Percentiles rank a stretch among this genome's conserved stretches.
Conservation (phyloP, 2,888 invertebrate species). For the Cenopis cana region DNA sequence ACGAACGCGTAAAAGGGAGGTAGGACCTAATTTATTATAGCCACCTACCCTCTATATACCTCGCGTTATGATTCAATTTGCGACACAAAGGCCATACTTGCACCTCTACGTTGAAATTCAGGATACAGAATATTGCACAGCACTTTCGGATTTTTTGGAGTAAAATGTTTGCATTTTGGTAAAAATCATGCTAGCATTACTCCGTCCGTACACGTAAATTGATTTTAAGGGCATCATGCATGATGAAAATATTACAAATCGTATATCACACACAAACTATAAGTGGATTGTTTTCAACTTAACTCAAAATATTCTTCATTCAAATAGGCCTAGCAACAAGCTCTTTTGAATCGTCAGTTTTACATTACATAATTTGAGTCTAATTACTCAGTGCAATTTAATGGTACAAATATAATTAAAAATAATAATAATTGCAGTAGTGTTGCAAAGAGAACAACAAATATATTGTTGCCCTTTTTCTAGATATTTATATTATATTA, state of each 20-base stretch:
- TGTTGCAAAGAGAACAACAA: too few relatives aligned
- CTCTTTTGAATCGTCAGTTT: too few relatives aligned
- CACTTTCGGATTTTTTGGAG: slow-evolving; percentile 15
- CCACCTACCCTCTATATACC: slow-evolving; percentile 63
- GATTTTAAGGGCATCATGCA: not conserved
- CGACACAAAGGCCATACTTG: slow-evolving; percentile 58
- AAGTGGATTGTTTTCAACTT: too few relatives aligned
- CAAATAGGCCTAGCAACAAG: too few relatives aligned
- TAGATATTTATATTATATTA: not conserved
- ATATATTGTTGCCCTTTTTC: not conserved
- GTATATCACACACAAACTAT: too few relatives aligned
- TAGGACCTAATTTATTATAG: slow-evolving; percentile 66
- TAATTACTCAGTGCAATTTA: too few relatives aligned
- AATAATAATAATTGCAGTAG: too few relatives aligned
- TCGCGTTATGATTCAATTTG: slow-evolving; percentile 70
- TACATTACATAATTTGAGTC: too few relatives aligned
- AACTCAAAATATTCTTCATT: too few relatives aligned
- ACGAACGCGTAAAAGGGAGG: slow-evolving; percentile 58
- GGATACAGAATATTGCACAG: slow-evolving; percentile 3
- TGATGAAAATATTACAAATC: too few relatives aligned
- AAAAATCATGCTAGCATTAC: not conserved
- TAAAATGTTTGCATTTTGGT: not conserved
- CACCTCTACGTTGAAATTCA: slow-evolving; percentile 35
- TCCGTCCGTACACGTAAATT: not conserved
- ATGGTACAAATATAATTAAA: too few relatives aligned